A percentile compares a stretch with the other conserved stretches of the same genome.
These are phyloP conservation scores for Crossocerus cetratus DNA, from an alignment of 2,888 invertebrate genomes.

Conservation along the genomic window DNA sequence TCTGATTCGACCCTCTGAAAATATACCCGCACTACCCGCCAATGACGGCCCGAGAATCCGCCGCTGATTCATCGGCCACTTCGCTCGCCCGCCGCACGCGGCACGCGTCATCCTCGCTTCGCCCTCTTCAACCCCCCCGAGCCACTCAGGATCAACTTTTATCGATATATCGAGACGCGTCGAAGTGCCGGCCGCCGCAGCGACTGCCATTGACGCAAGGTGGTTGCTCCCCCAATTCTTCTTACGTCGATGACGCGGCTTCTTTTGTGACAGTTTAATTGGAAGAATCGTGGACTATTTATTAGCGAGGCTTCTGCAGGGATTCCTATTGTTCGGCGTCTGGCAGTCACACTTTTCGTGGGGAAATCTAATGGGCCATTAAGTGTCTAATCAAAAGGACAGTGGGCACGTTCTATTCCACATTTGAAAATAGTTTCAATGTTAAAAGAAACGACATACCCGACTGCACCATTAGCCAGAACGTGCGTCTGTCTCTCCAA, in stretches of 20 bases:
- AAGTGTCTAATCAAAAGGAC: no score
- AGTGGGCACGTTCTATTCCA: no score
- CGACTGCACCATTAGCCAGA: conserved; percentile 87
- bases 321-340: no score
- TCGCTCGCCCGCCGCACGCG: neutral
- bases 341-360: no score
- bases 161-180: neutral
- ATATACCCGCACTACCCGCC: conserved; percentile 58
- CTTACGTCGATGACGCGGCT: no score
- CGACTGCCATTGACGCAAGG: conserved; percentile 52
- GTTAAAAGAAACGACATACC: conserved; percentile 79
- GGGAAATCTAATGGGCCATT: no score
- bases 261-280: no score
- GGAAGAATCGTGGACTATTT: neutral
- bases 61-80: conserved; percentile 57
- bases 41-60: conserved; percentile 41
- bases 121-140: neutral
- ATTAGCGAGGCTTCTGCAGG: neutral
- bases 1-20: conserved; percentile 71
- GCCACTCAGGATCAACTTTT: neutral
- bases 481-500: conserved; percentile 87
- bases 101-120: neutral
- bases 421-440: no score
- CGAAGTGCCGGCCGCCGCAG: neutral
- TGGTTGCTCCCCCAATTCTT: conserved; percentile 39